Percentiles rank a stretch among this genome's conserved stretches.
These are phyloP conservation scores for Polia nebulosa DNA, from an alignment of 2,888 invertebrate species.

Conservation along the genomic window DNA sequence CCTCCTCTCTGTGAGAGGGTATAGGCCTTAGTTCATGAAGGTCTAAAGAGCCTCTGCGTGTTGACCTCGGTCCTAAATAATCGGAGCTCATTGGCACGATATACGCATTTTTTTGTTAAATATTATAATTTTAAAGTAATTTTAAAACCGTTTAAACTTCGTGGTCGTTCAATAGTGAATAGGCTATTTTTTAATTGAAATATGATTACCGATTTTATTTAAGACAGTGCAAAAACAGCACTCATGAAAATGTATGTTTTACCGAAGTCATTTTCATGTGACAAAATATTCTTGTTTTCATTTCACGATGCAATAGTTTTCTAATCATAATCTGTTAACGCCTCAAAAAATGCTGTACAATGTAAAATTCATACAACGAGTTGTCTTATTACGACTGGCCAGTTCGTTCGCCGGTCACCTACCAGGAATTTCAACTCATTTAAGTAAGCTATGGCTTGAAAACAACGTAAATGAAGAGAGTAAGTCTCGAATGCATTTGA, in stretches of 20 bases:
- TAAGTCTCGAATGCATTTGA: conserved; percentile 1
- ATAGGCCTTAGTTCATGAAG: no score
- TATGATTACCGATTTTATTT: not conserved
- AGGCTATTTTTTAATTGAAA: not conserved
- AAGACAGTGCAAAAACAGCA: not conserved
- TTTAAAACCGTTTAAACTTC: no score
- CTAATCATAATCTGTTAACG: no score
- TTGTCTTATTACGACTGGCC: not conserved
- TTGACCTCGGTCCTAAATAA: no score
- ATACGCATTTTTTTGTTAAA: no score
- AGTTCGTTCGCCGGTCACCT: not conserved
- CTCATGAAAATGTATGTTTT: not conserved
- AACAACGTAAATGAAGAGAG: not conserved
- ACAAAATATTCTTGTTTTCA: not conserved
- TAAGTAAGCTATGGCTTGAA: not conserved
- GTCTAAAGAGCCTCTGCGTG: no score
- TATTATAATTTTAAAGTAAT: no score
- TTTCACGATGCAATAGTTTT: not conserved
- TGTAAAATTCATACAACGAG: not conserved
- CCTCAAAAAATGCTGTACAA: not conserved
- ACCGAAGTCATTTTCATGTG: not conserved
- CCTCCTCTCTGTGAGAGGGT: no score
- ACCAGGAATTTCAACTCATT: not conserved
- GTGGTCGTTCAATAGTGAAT: not conserved
- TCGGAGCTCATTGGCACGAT: no score